Conservation (phyloP, 2,113 vertebrate genomes). For the Calonectris borealis region DNA sequence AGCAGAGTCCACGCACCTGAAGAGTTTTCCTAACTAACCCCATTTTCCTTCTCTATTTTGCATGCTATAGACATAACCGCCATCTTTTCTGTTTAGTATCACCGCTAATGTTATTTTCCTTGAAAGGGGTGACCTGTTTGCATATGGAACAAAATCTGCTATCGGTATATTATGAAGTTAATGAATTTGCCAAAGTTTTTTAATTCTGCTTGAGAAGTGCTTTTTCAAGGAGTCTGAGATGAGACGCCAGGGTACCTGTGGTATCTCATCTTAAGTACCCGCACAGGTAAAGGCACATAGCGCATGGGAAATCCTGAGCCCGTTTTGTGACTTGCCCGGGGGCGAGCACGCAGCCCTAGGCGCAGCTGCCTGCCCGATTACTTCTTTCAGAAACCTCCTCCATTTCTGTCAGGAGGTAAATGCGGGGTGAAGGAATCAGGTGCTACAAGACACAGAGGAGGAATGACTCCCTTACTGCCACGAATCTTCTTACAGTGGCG, state of each 20-base stretch:
- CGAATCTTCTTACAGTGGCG: background rate
- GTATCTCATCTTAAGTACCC: background rate
- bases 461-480: background rate
- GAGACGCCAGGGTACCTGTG: background rate
- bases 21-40: background rate
- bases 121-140: background rate
- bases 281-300: background rate
- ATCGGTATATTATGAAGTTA: background rate
- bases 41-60: conserved; percentile 41
- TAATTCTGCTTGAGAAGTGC: background rate
- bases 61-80: conserved; percentile 28
- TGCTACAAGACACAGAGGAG: background rate
- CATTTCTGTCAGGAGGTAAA: background rate
- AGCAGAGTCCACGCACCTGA: background rate
- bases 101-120: conserved; percentile 9
- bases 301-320: background rate
- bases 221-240: background rate
- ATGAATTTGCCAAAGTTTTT: conserved; percentile 19
- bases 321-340: background rate
- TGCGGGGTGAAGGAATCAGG: background rate
- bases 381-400: background rate
- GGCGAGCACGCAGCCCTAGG: background rate
- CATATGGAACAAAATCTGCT: conserved; percentile 14
- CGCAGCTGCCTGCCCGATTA: background rate
- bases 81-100: conserved; percentile 32